Evolutionary conservation across 2,888 invertebrate species (phyloP), one percentile per base, ranked within the genome.

Genomic region (Panopea generosa): DNA sequence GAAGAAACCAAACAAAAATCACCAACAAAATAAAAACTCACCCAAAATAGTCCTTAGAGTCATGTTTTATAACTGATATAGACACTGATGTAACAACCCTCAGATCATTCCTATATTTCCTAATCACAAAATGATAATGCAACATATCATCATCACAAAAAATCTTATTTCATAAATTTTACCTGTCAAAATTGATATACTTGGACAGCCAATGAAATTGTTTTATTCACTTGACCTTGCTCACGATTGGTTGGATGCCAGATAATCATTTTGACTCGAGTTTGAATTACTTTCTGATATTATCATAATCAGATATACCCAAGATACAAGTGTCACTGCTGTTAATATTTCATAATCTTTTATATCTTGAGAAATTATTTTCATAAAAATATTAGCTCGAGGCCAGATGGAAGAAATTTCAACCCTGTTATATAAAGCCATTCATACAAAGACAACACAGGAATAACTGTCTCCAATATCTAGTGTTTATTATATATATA

Each of bases 281-380:
- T 45, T 18, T 16, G 16, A 9, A 4, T 33, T 7, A 33, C 33
- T 33, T 33, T 33, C 45, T 49, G 67, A 67, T 67, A 3, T 56
- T 45, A 67, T 67, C 67, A 57, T 14, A 11, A 27, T 24, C 49
- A 22, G 57, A 67, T 57, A 57, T 24, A 33, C 6, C n/a, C 22
- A 50, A 60, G 56, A 67, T 71, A 61, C 76, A 76, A 59, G 77
- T 77, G 77, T 77, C 77, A 77, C 43, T 52, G 49, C 72, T 18
- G 56, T 72, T 77, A 69, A 77, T 77, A 77, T 77, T 77, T 73
- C 56, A 73, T 77, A 77, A 77, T 77, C 77, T 69, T 56, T 27
- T 50, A 65, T 72, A 72, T 72, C 72, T 45, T 24, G 11, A 20
- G 38, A 53, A 61, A 71, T 67, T 60, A 66, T 60, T 53, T 45